Evolutionary conservation across 2,888 invertebrate species (phyloP).

Genomic region (Clunio marinus): DNA sequence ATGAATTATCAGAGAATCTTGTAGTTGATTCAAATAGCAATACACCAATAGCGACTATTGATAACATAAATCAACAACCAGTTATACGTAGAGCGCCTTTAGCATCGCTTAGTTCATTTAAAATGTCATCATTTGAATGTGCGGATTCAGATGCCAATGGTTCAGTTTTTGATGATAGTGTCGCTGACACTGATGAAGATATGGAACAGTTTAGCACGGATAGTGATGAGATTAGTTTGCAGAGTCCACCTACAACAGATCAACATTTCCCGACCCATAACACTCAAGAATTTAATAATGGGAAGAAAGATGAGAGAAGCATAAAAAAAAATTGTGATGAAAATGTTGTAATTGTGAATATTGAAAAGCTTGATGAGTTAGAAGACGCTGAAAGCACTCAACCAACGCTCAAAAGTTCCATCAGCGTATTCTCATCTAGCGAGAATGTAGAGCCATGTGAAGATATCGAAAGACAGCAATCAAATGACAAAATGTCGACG

Average conservation of each 20-base stretch:
- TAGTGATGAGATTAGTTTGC: constrained; percentile 59
- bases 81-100: constrained; percentile 64
- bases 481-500: constrained; percentile 36
- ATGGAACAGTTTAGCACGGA: constrained; percentile 80
- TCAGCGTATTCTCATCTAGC: neutral
- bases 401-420: constrained; percentile 15
- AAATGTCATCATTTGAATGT: constrained; percentile 63
- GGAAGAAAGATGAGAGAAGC: no score
- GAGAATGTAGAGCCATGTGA: constrained; percentile 35
- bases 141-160: constrained; percentile 68
- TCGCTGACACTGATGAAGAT: constrained; percentile 74
- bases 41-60: constrained; percentile 16
- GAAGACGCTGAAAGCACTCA: constrained; percentile 40
- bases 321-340: neutral
- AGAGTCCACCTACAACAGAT: constrained; percentile 40
- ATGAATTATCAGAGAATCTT: constrained; percentile 24
- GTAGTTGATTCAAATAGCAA: constrained; percentile 29
- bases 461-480: constrained; percentile 40
- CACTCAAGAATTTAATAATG: neutral
- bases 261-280: constrained; percentile 39
- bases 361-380: neutral
- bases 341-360: neutral
- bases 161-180: constrained; percentile 71
- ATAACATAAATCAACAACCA: constrained; percentile 35
- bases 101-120: constrained; percentile 75